Evolutionary conservation across 2,888 invertebrate genomes (phyloP), one percentile per base, ranked within the genome.

Genomic region (Rhopalosiphum nymphaeae): DNA sequence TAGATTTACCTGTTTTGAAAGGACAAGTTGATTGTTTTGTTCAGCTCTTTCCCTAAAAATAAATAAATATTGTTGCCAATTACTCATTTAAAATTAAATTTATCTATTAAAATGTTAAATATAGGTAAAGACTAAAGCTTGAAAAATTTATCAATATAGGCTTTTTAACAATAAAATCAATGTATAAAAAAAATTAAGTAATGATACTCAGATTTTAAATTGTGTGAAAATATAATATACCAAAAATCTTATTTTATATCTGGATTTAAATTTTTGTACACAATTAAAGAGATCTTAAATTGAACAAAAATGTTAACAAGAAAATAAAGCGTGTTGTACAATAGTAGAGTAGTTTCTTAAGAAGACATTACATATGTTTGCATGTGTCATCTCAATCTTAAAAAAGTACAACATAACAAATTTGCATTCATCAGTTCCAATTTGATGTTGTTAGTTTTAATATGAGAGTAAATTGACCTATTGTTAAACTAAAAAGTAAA

Each of bases 31-130:
- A 57, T 95, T 95, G 57, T 94, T 95, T 84, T 95, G 95, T 94
- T 95, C 95, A 53, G 95, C 95, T 86, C 95, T 95, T 95, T 95
- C 95, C 95, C 95, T 95, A 86, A 57, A 89, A 89, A 88, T 36
- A n/a, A 87, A 16, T 36, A 26, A 46, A 29, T 9, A 11, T 67
- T 36, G 16, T n/a, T 16, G 5, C 16, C 1, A n/a, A n/a, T 67
- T 67, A n/a, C 13, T 0, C n/a, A 67, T 67, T 67, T n/a, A n/a
- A 67, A 67, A 67, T 67, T n/a, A 16, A 67, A 36, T n/a, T n/a
- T 16, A 67, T 16, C 16, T 67, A 67, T 67, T 16, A 67, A 67
- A 67, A 36, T 67, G 67, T 36, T 16, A 36, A 5, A 2, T 36
- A n/a, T n/a, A 7, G n/a, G 13, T n/a, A n/a, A 67, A 67, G 13